Conservation (phyloP, 92 coral and sea anemone species). For the Zoanthus gigantus region DNA sequence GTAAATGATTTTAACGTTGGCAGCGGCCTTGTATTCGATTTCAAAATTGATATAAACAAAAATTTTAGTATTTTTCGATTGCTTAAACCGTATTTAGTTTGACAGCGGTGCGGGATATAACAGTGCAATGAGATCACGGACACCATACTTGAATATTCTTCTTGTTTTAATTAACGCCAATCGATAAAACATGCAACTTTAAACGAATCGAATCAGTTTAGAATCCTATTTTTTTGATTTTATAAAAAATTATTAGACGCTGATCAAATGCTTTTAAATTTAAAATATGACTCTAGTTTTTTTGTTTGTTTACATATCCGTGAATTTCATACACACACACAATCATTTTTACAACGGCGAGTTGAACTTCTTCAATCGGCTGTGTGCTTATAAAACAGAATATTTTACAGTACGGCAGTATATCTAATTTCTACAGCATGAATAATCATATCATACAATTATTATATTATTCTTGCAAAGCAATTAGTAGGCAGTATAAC, state of each 20-base stretch:
- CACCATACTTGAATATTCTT: background rate
- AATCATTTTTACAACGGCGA: background rate
- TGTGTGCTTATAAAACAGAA: background rate
- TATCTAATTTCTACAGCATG: background rate
- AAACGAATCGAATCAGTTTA: too few species aligned
- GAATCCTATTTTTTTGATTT: background rate
- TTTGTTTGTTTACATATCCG: background rate
- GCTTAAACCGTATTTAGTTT: background rate
- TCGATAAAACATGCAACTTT: constrained; percentile 12
- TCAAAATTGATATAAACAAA: background rate
- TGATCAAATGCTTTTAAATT: too few species aligned
- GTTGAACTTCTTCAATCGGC: background rate
- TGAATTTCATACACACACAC: background rate
- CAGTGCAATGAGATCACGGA: background rate
- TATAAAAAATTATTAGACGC: background rate
- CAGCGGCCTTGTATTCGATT: background rate
- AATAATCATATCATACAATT: background rate
- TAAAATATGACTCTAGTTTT: background rate
- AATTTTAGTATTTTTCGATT: background rate
- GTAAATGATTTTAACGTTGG: background rate
- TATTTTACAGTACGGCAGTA: background rate
- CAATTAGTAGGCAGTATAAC: background rate
- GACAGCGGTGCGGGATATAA: background rate
- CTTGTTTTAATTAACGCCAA: constrained; percentile 24
- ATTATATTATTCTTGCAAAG: background rate